These are phyloP conservation scores for Chlorodrepanis virens DNA, from an alignment of 2,113 vertebrate genomes.

Conservation along the genomic window DNA sequence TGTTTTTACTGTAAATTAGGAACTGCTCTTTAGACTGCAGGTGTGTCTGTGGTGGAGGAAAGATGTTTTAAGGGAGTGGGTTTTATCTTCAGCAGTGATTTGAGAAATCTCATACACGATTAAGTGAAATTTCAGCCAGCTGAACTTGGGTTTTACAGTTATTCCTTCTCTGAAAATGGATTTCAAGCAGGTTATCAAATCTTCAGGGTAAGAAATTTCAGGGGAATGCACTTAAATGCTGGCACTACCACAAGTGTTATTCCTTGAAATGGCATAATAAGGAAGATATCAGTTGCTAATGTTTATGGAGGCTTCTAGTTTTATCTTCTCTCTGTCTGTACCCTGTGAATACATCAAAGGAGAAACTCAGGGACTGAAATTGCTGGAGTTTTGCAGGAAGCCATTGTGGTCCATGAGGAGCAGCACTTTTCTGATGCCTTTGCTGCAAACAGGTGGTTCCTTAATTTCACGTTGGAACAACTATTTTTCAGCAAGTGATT, in stretches of 20 bases:
- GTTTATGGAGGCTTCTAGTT: background rate
- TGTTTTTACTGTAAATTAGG: background rate
- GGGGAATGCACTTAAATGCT: background rate
- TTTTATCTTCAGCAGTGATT: background rate
- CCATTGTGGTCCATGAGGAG: fast-evolving
- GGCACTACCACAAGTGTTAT: background rate
- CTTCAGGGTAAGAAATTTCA: background rate
- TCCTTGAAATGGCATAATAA: background rate
- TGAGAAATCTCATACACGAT: background rate
- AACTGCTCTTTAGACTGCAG: background rate
- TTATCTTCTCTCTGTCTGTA: background rate
- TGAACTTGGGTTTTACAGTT: background rate
- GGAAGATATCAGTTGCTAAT: background rate
- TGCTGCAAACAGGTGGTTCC: background rate
- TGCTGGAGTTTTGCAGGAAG: background rate
- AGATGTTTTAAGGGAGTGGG: background rate
- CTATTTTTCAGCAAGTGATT: background rate
- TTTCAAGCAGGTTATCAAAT: background rate
- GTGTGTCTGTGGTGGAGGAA: background rate
- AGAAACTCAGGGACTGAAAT: background rate
- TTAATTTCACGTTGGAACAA: background rate
- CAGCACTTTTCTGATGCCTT: background rate
- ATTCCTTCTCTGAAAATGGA: background rate
- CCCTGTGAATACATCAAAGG: background rate
- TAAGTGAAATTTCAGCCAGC: background rate